Base-by-base conservation (phyloP, 2,113 vertebrate species). In the Petroica traversi region DNA sequence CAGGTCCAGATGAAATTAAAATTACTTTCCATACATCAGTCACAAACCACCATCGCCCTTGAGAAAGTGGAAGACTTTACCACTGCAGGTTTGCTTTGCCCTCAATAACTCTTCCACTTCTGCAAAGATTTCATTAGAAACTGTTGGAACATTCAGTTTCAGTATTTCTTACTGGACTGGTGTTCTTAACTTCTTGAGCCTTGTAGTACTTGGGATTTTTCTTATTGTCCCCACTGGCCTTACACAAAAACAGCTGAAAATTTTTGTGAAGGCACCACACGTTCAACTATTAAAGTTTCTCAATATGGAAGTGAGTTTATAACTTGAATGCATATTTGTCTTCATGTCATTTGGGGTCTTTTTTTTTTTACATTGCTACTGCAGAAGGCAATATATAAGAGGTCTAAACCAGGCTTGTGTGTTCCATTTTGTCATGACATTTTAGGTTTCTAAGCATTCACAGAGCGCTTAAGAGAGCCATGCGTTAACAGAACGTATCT, bases 381-480 rank as follows among this genome's bases (percentile, higher is more conserved):
- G 38, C 4, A 38, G 36, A 80, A 66, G 15, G 33, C 24, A 73
- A 38, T 24, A 58, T 4, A 16, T 8, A 71, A 38, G 19, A 57
- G 17, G 51, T 57, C 25, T 34, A 73, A 16, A 2, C 31, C 4
- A n/a, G 17, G 25, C 8, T 59, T 28, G 8, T 11, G 45, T 19
- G 5, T 19, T 73, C 11, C 26, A 41, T 12, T 80, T 81, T 25
- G 8, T 23, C 20, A 24, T 7, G 20, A 61, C 9, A 58, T 36
- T 71, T 59, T 12, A 62, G 23, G 22, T 66, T 74, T 82, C 34
- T 17, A 24, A 55, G 40, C 16, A 54, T 38, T 49, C 19, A 14
- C 0, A 29, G 6, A 57, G 22, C 12, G 3, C 59, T 57, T 81
- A 58, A 41, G 29, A 66, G 31, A 80, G 36, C 0, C 0, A 1